phyloP scores from a whole-genome alignment of 2,797 vertebrate genomes.

The Acanthurus lineatus region DNA sequence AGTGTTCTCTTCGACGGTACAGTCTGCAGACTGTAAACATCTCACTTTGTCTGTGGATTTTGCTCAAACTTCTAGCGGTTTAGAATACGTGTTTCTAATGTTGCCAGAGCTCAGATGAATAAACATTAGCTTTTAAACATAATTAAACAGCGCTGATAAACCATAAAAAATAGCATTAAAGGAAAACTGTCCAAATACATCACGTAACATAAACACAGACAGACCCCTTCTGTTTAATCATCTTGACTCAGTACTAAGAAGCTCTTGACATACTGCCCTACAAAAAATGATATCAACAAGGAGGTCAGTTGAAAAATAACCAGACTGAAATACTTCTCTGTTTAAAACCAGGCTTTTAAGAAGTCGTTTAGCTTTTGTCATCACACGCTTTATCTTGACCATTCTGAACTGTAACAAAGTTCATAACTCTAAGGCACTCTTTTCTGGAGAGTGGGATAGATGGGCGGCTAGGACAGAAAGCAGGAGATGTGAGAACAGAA shows the following conservation, averaged over 20 bases:
- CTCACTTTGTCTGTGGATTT: constrained; percentile 5
- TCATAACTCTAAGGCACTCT: not conserved
- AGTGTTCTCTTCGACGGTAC: constrained; percentile 58
- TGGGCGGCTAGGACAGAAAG: not conserved
- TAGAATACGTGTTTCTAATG: not conserved
- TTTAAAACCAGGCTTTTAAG: constrained; percentile 11
- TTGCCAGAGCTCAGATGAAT: not conserved
- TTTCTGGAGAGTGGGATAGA: not conserved
- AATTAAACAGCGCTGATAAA: not conserved
- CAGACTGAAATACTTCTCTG: not conserved
- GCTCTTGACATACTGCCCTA: not conserved
- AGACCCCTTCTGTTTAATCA: not conserved
- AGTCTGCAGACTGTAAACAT: constrained; percentile 36
- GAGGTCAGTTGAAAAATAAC: constrained; percentile 5
- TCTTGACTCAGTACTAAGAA: not conserved
- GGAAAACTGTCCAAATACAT: not conserved
- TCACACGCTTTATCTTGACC: not conserved
- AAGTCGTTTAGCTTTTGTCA: constrained; percentile 1
- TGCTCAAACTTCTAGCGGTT: constrained; percentile 5
- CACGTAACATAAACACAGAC: constrained; percentile 1
- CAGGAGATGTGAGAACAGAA: not conserved
- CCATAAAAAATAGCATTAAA: not conserved
- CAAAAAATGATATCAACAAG: not conserved
- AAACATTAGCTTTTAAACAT: not conserved
- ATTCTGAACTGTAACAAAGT: not conserved